Evolutionary conservation across 2,797 vertebrate species (phyloP), one percentile per base, ranked within the genome.

Genomic region (Bradypodion ventrale): DNA sequence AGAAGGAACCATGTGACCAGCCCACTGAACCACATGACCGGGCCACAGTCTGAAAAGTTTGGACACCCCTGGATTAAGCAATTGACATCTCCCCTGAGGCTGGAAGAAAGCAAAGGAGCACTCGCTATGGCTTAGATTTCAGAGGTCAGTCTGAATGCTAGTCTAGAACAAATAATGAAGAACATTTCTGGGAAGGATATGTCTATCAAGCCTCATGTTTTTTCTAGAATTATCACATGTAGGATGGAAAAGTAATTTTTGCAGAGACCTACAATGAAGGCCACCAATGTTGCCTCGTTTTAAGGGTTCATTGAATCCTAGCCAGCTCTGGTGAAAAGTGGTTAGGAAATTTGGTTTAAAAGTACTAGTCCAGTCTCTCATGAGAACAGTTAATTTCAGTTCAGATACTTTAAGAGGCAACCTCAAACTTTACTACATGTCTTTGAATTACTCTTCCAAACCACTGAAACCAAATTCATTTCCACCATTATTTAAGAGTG

Each of bases 381-480:
- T 40, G 42, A 56, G 85, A 85, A 66, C 8, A 5, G 25, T 77
- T 37, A 65, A 82, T 77, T 90, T 85, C 75, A 23, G 35, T 83
- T 15, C 16, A 49, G 35, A 46, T 12, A 70, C 27, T 40, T 90
- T 80, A 69, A 79, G 84, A 80, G 25, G 88, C 77, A 63, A 62
- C 8, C n/a, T 19, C 29, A 87, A 65, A 60, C 19, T 84, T 89
- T 2, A 74, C 73, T 80, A 40, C 46, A 27, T 68, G n/a, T 7
- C 37, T 86, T 40, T 56, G 29, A 89, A 88, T 35, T 81, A 49
- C 56, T 16, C 87, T 82, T 85, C 89, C 72, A 89, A 84, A 62
- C 69, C 23, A 74, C 0, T 27, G 66, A 88, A 88, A 80, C 21
- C 21, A 85, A 87, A 89, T 86, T 7, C 21, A 88, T 62, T 4